These are phyloP conservation scores for Chesias legatella DNA, from an alignment of 2,888 invertebrate genomes.

Conservation along the genomic window DNA sequence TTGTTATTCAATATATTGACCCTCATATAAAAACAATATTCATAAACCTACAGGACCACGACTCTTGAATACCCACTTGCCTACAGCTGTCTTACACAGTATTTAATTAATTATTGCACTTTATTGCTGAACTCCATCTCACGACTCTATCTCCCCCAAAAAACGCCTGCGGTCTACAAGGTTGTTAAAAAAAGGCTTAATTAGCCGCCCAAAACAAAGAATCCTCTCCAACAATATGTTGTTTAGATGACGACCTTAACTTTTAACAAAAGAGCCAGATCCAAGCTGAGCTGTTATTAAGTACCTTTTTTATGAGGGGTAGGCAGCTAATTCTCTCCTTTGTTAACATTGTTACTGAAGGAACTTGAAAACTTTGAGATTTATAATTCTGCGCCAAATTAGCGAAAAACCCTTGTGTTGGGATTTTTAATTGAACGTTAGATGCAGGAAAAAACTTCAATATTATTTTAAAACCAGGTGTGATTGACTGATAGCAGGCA, in stretches of 20 bases:
- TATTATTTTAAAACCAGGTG: too few species aligned
- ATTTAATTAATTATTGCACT: too few species aligned
- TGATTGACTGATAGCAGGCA: too few species aligned
- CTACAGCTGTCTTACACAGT: too few species aligned
- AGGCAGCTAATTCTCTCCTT: constrained; percentile 25
- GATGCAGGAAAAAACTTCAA: too few species aligned
- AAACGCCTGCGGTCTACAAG: constrained; percentile 1
- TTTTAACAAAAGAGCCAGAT: constrained; percentile 39
- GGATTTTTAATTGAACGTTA: constrained; percentile 15
- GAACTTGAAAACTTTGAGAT: constrained; percentile 24
- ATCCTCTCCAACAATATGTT: constrained; percentile 26
- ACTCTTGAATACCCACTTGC: too few species aligned
- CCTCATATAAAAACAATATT: too few species aligned
- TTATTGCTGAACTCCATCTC: not conserved
- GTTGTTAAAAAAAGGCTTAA: constrained; percentile 10
- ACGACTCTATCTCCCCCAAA: not conserved
- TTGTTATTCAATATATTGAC: too few species aligned
- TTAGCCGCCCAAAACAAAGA: constrained; percentile 16
- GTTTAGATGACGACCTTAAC: constrained; percentile 31
- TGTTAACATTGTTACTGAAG: constrained; percentile 24
- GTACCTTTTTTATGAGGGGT: constrained; percentile 32
- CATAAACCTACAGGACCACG: too few species aligned
- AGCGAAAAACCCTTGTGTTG: constrained; percentile 14
- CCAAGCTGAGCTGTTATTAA: constrained; percentile 32
- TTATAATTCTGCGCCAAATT: constrained; percentile 24